phyloP scores from a whole-genome alignment of 1,140 invertebrate genomes.

The Mamestra configurata region DNA sequence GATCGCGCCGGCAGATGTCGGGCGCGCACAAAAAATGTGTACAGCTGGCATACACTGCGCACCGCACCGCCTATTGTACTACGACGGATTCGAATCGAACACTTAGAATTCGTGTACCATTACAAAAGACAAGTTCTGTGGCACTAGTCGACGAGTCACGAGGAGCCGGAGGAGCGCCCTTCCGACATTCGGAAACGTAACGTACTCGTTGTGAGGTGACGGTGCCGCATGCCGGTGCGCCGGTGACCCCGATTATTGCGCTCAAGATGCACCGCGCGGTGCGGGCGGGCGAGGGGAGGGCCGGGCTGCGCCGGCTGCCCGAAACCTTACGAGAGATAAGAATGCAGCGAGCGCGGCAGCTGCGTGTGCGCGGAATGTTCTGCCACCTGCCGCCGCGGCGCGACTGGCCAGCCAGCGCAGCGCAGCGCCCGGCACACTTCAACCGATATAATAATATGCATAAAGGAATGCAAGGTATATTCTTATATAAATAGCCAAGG shows the following conservation, averaged over 20 bases:
- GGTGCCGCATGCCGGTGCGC: too few species aligned
- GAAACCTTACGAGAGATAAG: conserved; percentile 55
- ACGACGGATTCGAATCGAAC: background rate
- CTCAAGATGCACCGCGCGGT: background rate
- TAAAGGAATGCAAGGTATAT: too few species aligned
- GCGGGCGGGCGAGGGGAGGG: background rate
- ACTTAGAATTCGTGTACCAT: background rate
- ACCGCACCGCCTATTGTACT: background rate
- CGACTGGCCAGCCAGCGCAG: background rate
- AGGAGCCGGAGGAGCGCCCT: background rate
- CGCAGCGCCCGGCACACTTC: background rate
- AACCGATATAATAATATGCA: too few species aligned
- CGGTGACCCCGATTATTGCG: conserved; percentile 11
- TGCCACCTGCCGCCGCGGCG: conserved; percentile 16
- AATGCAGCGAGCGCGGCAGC: conserved; percentile 51
- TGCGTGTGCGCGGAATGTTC: conserved; percentile 63
- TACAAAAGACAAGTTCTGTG: background rate
- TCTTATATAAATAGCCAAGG: too few species aligned
- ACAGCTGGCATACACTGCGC: conserved; percentile 12
- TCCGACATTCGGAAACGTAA: background rate
- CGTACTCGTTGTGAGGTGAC: background rate
- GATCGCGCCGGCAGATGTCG: background rate
- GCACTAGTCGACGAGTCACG: background rate
- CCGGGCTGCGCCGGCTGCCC: background rate
- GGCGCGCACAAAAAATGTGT: conserved; percentile 9